Base-by-base conservation (phyloP, 2,888 invertebrate genomes). In the Ashinkailepas kermadecensis region DNA sequence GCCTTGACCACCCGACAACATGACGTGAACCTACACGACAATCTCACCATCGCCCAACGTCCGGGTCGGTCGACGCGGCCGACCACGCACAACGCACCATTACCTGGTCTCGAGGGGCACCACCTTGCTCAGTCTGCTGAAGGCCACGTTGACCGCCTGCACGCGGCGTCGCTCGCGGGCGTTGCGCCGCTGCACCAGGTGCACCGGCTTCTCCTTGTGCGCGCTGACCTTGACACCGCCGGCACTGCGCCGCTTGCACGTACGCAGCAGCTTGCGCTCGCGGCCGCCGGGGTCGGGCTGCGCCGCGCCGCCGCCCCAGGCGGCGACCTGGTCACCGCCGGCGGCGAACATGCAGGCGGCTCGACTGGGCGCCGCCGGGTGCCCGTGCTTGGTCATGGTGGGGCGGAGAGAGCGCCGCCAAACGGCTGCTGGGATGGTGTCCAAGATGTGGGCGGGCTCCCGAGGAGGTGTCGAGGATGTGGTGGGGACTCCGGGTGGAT, bases 91-190 rank as follows among this genome's bases (percentile, higher is more conserved):
- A 39, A 1, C 39, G 4, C 39, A 39, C 39, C 64, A 70, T 81
- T 82, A 84, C 84, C 86, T 85, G 83, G 90, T 89, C 83, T 90
- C 90, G 82, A 90, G 87, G 9, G 91, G 91, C 70, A 92, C 89
- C 84, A 89, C 90, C 86, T 90, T 89, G 80, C 91, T 88, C 70
- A 92, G 88, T 81, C 89, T 88, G 3, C 88, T 86, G 87, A 92
- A 92, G 64, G 91, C 92, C 82, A 87, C 88, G 87, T 92, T 92
- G 84, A 92, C 91, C 21, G 91, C 91, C 86, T 91, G 90, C 58
- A 92, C 92, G 83, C 92, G 87, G 82, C 90, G 87, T 84, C 92
- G 86, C 87, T 92, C 92, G 80, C 92, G 87, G 11, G 91, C 91
- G 86, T 92, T 92, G 82, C 92, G 85, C 83, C 88, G 85, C 23